A percentile compares a stretch with the other conserved stretches of the same genome.
These are phyloP conservation scores for Erythrocercus mccallii DNA, from an alignment of 2,113 vertebrate genomes.

Conservation along the genomic window DNA sequence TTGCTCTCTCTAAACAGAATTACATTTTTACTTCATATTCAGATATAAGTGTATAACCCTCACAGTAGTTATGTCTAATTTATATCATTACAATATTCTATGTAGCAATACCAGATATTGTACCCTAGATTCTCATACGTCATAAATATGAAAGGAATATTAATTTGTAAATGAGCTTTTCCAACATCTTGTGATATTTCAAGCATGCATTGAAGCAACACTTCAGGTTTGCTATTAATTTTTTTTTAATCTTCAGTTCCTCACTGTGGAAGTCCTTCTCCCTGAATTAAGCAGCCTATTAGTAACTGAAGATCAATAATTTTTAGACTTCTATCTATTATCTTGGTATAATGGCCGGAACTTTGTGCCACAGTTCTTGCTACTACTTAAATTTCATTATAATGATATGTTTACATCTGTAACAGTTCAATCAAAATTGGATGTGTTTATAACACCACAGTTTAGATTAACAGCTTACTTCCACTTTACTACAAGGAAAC, in stretches of 20 bases:
- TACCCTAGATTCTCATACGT: neutral
- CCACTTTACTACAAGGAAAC: neutral
- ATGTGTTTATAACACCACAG: slow-evolving; percentile 4
- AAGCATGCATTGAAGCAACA: neutral
- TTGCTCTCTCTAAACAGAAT: neutral
- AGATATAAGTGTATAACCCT: neutral
- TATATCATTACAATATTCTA: neutral
- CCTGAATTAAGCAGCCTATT: slow-evolving; percentile 1
- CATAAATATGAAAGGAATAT: neutral
- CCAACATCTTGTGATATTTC: slow-evolving; percentile 25
- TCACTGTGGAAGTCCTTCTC: neutral
- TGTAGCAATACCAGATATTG: neutral
- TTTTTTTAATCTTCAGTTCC: neutral
- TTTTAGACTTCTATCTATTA: slow-evolving; percentile 20
- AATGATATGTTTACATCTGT: neutral
- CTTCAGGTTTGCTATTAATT: slow-evolving; percentile 1
- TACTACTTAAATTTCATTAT: slow-evolving; percentile 36
- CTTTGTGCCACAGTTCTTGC: neutral
- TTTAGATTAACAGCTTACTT: slow-evolving; percentile 20
- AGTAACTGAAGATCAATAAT: slow-evolving; percentile 22
- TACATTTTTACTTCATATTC: neutral
- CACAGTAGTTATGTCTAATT: neutral
- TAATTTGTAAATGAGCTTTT: slow-evolving; percentile 28
- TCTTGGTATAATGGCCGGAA: neutral
- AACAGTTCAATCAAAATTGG: slow-evolving; percentile 18